A percentile compares a stretch with the other conserved stretches of the same genome.
phyloP scores from a whole-genome alignment of 2,797 vertebrate species.

The Macropus fuliginosus region DNA sequence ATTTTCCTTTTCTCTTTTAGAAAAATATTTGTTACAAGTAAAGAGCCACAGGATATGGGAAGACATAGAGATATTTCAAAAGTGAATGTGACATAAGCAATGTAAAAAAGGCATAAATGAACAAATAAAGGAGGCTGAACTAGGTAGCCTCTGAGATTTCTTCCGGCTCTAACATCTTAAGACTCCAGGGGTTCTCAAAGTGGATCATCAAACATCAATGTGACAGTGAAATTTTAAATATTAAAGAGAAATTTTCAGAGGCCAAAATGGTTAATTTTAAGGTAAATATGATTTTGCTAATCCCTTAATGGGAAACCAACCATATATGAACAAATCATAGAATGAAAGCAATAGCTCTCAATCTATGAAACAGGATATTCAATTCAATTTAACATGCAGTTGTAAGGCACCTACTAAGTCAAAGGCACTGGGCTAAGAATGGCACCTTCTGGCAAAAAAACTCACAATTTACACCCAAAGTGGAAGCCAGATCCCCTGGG shows the following conservation, averaged over 20 bases:
- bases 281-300: neutral
- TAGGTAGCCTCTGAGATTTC: neutral
- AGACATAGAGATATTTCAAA: neutral
- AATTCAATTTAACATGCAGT: neutral
- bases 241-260: slow-evolving; percentile 44
- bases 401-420: neutral
- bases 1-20: neutral
- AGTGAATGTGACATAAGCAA: neutral
- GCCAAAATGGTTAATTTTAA: slow-evolving; percentile 32
- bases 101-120: neutral
- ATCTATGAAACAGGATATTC: neutral
- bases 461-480: neutral
- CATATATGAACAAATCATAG: neutral
- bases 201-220: neutral
- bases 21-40: neutral
- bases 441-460: neutral
- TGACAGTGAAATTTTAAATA: neutral
- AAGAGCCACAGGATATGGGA: neutral
- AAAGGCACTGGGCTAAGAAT: neutral
- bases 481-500: neutral
- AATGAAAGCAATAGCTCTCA: neutral
- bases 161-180: neutral
- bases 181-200: neutral
- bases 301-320: neutral
- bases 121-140: neutral